Base-by-base conservation (phyloP, 2,888 invertebrate genomes). In the Cistogaster globosa region DNA sequence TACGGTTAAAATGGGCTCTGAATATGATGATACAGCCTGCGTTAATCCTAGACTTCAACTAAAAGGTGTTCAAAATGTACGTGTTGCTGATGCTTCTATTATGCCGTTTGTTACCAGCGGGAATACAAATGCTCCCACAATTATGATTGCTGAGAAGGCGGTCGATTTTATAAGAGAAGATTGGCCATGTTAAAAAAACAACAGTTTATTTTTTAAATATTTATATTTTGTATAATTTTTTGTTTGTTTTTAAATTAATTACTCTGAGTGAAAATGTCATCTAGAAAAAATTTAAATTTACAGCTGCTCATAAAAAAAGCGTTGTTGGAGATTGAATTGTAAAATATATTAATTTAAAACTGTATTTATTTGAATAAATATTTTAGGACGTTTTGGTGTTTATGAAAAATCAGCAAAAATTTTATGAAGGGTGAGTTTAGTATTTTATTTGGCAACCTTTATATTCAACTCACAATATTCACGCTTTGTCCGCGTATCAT, bases 61-160 rank as follows among this genome's bases (percentile, higher is more conserved):
- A 0, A 94, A 95, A 83, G 95, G 95, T 0, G 93, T 96, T 0
- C 90, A 93, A 26, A 94, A 94, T 12, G 92, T 96, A 1, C 93
- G 96, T 0, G 94, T 95, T 0, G 94, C 95, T 0, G 96, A 96
- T 90, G 96, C 96, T 0, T 96, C 96, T 76, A 94, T 97, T 58
- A 97, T 97, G 96, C 97, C 97, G 0, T 93, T 91, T 2, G 94
- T 96, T 69, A 94, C 95, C 0, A 96, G 96, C 89, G 96, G 96
- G 9, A 97, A 97, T 91, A 97, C 97, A 0, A 97, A 97, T 91
- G 97, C 96, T 0, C 96, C 97, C 0, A 94, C 95, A 0, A 95
- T 97, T 14, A 97, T 97, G 97, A 97, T 97, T 75, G 97, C 95
- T 0, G 97, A 97, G 90, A 96, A 96, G 88, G 96, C 94, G 0